These are phyloP conservation scores for Patella caerulea DNA, from an alignment of 2,888 invertebrate species.

Conservation along the genomic window DNA sequence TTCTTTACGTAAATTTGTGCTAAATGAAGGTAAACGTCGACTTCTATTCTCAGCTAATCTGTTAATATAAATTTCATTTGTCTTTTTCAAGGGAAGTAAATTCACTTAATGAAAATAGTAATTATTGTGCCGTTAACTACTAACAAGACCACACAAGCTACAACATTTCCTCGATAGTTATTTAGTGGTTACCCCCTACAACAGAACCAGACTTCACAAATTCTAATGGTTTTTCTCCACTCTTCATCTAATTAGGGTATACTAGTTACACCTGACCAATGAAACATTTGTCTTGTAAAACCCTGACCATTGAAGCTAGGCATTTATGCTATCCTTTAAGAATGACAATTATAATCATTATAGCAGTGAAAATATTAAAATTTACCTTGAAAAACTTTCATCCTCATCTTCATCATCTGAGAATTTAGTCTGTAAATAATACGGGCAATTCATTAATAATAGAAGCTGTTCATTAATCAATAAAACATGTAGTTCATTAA, in stretches of 20 bases:
- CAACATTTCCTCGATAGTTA: too few species aligned
- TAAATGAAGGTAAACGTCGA: slow-evolving; percentile 42
- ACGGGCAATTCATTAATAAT: neutral
- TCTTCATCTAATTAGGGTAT: too few species aligned
- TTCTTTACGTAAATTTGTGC: slow-evolving; percentile 52
- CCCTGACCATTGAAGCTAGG: too few species aligned
- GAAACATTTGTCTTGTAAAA: too few species aligned
- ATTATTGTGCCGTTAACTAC: neutral
- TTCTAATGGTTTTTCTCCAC: too few species aligned
- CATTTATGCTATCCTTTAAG: too few species aligned
- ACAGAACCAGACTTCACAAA: too few species aligned
- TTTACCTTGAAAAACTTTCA: slow-evolving; percentile 62
- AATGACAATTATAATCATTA: too few species aligned
- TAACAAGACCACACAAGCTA: too few species aligned
- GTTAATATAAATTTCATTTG: slow-evolving; percentile 7
- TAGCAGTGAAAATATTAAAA: neutral
- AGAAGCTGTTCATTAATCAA: neutral
- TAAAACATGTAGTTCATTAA: too few species aligned
- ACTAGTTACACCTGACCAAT: too few species aligned
- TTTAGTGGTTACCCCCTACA: too few species aligned
- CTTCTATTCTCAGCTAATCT: slow-evolving; percentile 60
- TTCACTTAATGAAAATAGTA: neutral
- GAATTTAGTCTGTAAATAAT: slow-evolving; percentile 42
- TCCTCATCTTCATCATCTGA: slow-evolving; percentile 51
- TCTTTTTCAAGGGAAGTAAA: neutral